Percentiles rank a stretch among this genome's conserved stretches.
These are phyloP conservation scores for Catharus minimus DNA, from an alignment of 2,113 vertebrate species.

Conservation along the genomic window DNA sequence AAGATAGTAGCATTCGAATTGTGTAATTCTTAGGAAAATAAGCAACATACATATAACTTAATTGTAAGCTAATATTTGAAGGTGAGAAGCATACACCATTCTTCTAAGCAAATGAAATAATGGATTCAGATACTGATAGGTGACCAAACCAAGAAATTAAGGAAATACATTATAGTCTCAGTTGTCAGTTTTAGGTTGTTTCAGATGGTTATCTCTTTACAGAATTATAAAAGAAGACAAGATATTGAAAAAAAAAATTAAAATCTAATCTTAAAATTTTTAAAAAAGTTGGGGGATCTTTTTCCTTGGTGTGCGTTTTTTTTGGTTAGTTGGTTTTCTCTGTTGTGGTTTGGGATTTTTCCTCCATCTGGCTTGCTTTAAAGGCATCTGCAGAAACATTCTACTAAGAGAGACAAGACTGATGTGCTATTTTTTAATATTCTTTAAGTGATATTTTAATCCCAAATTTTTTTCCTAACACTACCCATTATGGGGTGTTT, in stretches of 20 bases:
- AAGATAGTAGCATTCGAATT: not conserved
- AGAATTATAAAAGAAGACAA: not conserved
- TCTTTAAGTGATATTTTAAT: not conserved
- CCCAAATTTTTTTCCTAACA: not conserved
- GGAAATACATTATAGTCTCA: too few species aligned
- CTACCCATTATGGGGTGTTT: not conserved
- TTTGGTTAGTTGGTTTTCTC: not conserved
- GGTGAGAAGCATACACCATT: accelerated
- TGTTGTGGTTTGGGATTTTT: not conserved
- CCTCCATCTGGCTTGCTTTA: not conserved
- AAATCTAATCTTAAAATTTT: not conserved
- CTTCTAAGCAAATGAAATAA: not conserved
- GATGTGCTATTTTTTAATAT: not conserved
- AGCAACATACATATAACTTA: not conserved
- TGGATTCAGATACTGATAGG: not conserved
- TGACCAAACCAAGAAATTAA: not conserved
- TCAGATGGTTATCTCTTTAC: not conserved
- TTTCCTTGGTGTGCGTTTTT: not conserved
- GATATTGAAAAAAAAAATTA: not conserved
- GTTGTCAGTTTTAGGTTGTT: not conserved
- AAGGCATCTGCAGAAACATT: not conserved
- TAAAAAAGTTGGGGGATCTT: accelerated
- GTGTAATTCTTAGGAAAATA: not conserved
- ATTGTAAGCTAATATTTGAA: not conserved
- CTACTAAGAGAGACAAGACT: not conserved